Percentiles rank a stretch among this genome's conserved stretches.
Conservation (phyloP, 1,140 invertebrate species). For the Rhynchophorus ferrugineus region DNA sequence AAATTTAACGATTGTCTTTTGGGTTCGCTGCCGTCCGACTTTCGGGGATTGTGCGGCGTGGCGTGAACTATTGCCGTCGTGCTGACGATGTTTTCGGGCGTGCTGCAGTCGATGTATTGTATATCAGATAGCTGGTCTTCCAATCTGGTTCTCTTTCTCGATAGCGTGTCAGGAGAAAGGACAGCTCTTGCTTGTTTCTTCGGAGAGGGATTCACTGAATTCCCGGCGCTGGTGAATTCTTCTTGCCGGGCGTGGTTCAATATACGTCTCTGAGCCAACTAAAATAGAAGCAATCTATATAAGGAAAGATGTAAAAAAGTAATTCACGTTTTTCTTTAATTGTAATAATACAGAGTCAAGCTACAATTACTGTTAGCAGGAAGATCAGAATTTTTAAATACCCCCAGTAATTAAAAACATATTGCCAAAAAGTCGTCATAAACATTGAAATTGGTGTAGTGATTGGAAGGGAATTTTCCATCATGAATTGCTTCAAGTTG, state of each 20-base stretch:
- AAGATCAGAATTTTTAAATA: too few relatives aligned
- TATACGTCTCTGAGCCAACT: conserved; percentile 34
- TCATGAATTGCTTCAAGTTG: too few relatives aligned
- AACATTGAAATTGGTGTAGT: too few relatives aligned
- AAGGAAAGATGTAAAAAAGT: too few relatives aligned
- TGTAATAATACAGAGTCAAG: too few relatives aligned
- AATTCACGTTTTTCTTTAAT: too few relatives aligned
- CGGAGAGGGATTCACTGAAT: conserved; percentile 48
- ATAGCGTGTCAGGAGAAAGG: conserved; percentile 39
- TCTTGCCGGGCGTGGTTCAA: conserved; percentile 42
- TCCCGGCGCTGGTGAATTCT: conserved; percentile 43
- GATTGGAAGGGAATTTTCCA: too few relatives aligned
- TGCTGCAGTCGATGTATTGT: conserved; percentile 56
- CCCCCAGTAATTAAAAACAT: too few relatives aligned
- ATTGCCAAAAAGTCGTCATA: too few relatives aligned
- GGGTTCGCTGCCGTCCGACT: conserved; percentile 25
- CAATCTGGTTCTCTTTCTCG: conserved; percentile 50
- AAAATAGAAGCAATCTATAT: too few relatives aligned
- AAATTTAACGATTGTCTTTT: conserved; percentile 35
- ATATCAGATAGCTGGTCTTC: conserved; percentile 56
- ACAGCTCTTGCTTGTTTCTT: conserved; percentile 49
- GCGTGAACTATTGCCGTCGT: conserved; percentile 34
- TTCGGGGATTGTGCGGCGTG: conserved; percentile 19
- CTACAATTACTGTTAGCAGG: too few relatives aligned
- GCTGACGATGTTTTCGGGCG: conserved; percentile 44